Base-by-base conservation (phyloP, 2,888 invertebrate species). In the Leptopterna dolabrata region DNA sequence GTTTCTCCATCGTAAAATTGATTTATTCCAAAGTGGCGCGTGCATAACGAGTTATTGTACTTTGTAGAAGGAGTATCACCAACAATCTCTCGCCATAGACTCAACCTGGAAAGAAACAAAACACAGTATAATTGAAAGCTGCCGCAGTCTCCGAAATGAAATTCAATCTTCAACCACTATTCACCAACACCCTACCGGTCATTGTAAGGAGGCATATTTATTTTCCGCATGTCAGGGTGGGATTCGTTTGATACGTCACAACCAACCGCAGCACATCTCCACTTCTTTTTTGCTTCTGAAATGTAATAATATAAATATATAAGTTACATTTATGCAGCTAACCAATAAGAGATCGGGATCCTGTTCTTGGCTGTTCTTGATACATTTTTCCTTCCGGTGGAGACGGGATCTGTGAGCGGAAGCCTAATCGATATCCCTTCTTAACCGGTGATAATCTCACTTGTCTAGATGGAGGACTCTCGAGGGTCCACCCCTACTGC, bases 201-300 rank as follows among this genome's bases (percentile, higher is more conserved):
- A 6, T 36, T 36, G 45, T 78, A 16, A 45, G 78, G 27, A n/a
- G 78, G 78, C 41, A 78, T 41, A 45, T 41, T 78, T 27, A 78
- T 78, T 45, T 78, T 78, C 78, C 78, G n/a, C 78, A 78, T 78
- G 14, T 45, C 41, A 14, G 78, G 78, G 24, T 78, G 78, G 14
- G 78, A 78, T 24, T 45, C 41, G 19, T 45, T 24, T 14, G 78
- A 24, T 4, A 78, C 78, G 19, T 78, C 78, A 24, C 78, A 78
- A 24, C 78, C 78, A 14, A 45, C 45, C 4, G 78, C 78, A 41
- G 24, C 43, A 45, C 78, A 78, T 41, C 45, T n/a, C 78, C 78
- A 78, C 14, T 78, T 78, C 78, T 78, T 78, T 45, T 27, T 41
- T 2, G 30, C 1, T 16, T 73, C 73, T 73, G 41, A 19, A 73